phyloP scores from a whole-genome alignment of 2,113 vertebrate species.

The Orientallactaga bullata region DNA sequence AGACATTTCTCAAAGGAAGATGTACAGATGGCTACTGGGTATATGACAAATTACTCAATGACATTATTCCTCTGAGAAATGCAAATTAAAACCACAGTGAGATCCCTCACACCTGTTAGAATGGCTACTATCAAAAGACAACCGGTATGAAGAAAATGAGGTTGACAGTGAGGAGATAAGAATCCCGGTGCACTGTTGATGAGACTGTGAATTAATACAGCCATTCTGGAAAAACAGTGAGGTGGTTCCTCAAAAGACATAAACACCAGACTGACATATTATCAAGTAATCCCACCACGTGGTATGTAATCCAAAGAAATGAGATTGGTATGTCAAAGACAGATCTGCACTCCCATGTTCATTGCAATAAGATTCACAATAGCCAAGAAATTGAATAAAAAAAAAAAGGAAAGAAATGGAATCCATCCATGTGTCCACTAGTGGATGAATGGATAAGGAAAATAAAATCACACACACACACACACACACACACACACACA shows the following conservation, averaged over 20 bases:
- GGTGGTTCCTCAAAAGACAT: neutral
- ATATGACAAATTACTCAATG: neutral
- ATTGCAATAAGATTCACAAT: neutral
- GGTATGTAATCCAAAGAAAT: neutral
- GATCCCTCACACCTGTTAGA: neutral
- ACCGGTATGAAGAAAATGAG: neutral
- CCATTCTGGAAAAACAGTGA: neutral
- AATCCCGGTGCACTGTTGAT: neutral
- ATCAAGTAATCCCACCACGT: neutral
- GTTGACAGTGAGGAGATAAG: neutral
- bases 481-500: too few species aligned
- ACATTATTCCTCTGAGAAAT: neutral
- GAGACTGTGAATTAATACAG: neutral
- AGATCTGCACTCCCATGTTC: neutral
- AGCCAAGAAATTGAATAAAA: neutral
- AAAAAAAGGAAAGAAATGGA: too few species aligned
- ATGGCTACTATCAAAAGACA: neutral
- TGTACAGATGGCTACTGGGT: neutral
- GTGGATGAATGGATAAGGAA: neutral
- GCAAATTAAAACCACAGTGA: neutral
- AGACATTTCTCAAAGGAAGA: neutral
- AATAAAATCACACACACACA: neutral
- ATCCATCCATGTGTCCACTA: neutral
- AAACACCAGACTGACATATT: neutral
- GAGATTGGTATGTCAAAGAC: neutral